phyloP scores from a whole-genome alignment of 1,140 invertebrate genomes.

The Meloidogyne exigua region DNA sequence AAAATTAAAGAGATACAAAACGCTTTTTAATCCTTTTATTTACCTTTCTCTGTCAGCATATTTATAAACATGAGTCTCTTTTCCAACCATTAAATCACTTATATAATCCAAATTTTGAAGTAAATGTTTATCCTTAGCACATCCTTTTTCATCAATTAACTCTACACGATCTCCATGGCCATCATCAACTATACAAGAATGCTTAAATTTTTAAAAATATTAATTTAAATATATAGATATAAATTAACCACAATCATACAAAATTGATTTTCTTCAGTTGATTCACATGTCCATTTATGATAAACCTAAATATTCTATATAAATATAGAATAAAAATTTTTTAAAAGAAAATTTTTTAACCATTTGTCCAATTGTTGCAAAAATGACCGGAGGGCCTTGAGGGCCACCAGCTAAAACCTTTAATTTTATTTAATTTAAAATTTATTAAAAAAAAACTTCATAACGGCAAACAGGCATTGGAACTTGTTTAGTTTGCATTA shows the following conservation, averaged over 20 bases:
- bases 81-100: constrained; percentile 60
- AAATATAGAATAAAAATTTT: constrained; percentile 23
- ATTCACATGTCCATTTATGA: constrained; percentile 63
- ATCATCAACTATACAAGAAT: constrained; percentile 58
- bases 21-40: no score
- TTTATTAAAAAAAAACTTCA: constrained; percentile 32
- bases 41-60: constrained; percentile 53
- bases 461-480: constrained; percentile 62
- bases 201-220: constrained; percentile 6
- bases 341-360: constrained; percentile 27
- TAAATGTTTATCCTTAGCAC: constrained; percentile 60
- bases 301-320: constrained; percentile 35
- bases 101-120: constrained; percentile 60
- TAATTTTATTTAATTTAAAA: background rate
- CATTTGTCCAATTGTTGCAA: constrained; percentile 62
- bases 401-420: constrained; percentile 41
- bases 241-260: constrained; percentile 55
- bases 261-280: constrained; percentile 56
- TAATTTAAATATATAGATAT: background rate
- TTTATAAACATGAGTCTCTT: constrained; percentile 63
- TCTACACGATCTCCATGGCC: constrained; percentile 57
- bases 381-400: constrained; percentile 58
- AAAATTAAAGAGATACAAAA: no score
- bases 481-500: constrained; percentile 58
- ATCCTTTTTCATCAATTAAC: constrained; percentile 59